Evolutionary conservation across 92 coral and sea anemone species (phyloP).

Genomic region (Metridium senile): DNA sequence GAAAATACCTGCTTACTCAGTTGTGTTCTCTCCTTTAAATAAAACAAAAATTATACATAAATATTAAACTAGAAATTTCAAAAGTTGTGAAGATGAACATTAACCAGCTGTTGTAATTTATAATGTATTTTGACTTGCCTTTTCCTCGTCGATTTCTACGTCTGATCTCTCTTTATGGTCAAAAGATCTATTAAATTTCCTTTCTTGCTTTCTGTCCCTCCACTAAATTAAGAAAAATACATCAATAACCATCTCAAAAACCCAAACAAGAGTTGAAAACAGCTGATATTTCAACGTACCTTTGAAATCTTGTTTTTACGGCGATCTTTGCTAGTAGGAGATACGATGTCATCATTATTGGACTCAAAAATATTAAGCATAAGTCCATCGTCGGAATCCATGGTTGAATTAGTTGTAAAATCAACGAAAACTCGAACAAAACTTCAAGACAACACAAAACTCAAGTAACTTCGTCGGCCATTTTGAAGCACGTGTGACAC

Average conservation of each 20-base stretch:
- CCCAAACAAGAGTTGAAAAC: neutral
- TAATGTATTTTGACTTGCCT: neutral
- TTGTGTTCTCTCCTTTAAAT: too few relatives aligned
- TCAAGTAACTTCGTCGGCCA: constrained; percentile 36
- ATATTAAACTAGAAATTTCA: too few relatives aligned
- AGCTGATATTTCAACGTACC: neutral
- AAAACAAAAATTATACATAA: too few relatives aligned
- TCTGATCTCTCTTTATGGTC: neutral
- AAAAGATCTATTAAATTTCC: neutral
- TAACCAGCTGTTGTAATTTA: neutral
- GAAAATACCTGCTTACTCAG: neutral
- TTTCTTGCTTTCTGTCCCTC: constrained; percentile 11
- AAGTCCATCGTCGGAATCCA: constrained; percentile 47
- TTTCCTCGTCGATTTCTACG: neutral
- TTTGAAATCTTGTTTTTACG: neutral
- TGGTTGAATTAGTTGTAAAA: neutral
- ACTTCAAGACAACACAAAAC: too few relatives aligned
- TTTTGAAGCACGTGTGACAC: constrained; percentile 29
- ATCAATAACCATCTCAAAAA: neutral
- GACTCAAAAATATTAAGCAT: constrained; percentile 33
- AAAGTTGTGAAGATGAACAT: neutral
- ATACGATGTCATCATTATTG: constrained; percentile 4
- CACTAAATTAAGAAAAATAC: neutral
- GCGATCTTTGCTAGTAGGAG: neutral
- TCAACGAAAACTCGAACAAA: neutral